Conservation (phyloP, 2,888 invertebrate species). For the Mellilla xanthometata region DNA sequence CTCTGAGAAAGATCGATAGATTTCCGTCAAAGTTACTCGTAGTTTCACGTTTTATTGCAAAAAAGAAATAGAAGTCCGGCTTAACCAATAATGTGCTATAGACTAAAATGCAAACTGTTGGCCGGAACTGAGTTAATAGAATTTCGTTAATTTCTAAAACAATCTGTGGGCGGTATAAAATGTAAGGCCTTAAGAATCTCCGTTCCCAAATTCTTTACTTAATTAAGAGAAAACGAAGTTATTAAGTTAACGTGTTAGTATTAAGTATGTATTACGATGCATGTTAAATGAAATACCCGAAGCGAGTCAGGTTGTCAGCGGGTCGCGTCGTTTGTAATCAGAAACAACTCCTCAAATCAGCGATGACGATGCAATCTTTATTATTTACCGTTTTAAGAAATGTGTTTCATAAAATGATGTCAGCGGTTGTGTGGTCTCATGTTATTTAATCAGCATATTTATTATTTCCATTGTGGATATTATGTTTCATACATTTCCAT, state of each 20-base stretch:
- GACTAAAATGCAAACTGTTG: too few relatives aligned
- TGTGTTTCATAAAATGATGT: slow-evolving; percentile 26
- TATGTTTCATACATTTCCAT: too few relatives aligned
- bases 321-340: slow-evolving; percentile 25
- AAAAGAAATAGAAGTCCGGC: too few relatives aligned
- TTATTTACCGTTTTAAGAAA: slow-evolving; percentile 29
- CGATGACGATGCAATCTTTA: slow-evolving; percentile 30
- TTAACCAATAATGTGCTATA: too few relatives aligned
- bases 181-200: slow-evolving; percentile 5
- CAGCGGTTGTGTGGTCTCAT: slow-evolving; percentile 28
- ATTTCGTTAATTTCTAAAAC: background rate
- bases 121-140: too few relatives aligned
- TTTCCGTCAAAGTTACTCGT: slow-evolving; percentile 18
- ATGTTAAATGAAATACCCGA: slow-evolving; percentile 12
- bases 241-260: slow-evolving; percentile 17
- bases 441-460: slow-evolving; percentile 14
- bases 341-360: slow-evolving; percentile 30
- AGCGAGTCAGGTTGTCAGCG: slow-evolving; percentile 21
- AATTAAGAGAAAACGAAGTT: slow-evolving; percentile 14
- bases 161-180: slow-evolving; percentile 11
- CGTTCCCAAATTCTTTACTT: slow-evolving; percentile 9
- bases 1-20: slow-evolving; percentile 17
- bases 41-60: too few relatives aligned
- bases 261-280: slow-evolving; percentile 17
- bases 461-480: background rate